These are phyloP conservation scores for Drosophila histrio DNA, from an alignment of 2,888 invertebrate genomes.

Conservation along the genomic window DNA sequence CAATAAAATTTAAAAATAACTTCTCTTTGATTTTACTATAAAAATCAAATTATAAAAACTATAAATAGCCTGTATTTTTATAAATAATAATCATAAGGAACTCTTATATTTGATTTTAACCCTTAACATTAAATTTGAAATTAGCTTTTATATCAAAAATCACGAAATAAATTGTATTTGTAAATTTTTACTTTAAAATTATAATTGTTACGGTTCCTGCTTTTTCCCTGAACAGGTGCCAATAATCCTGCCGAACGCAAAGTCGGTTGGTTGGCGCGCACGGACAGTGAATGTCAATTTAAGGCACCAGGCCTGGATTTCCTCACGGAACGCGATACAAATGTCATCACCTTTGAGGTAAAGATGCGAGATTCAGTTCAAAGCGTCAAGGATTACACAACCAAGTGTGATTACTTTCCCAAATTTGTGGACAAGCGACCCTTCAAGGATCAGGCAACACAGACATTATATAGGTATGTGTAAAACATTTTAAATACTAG, in stretches of 20 bases:
- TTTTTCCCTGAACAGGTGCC: conserved; percentile 32
- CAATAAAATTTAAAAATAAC: too few relatives aligned
- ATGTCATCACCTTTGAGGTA: conserved; percentile 66
- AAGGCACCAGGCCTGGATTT: conserved; percentile 59
- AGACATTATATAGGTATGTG: conserved; percentile 81
- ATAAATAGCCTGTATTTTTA: too few relatives aligned
- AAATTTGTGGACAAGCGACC: conserved; percentile 45
- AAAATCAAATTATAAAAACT: too few relatives aligned
- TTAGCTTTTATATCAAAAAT: too few relatives aligned
- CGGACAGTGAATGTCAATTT: conserved; percentile 67
- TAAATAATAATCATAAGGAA: too few relatives aligned
- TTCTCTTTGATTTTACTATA: too few relatives aligned
- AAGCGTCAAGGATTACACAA: conserved; percentile 34
- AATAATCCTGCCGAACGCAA: conserved; percentile 59
- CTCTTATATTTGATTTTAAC: too few relatives aligned
- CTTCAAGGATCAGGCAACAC: conserved; percentile 77
- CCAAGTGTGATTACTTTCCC: conserved; percentile 62
- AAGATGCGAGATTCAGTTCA: conserved; percentile 57
- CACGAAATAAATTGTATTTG: too few relatives aligned
- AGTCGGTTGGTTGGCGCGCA: conserved; percentile 44
- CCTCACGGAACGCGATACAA: conserved; percentile 42
- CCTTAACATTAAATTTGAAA: too few relatives aligned
- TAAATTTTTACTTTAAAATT: not conserved
- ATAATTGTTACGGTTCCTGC: too few relatives aligned
- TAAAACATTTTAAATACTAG: not conserved